Evolutionary conservation across 2,888 invertebrate species (phyloP).

Genomic region (Athrips mouffetella): DNA sequence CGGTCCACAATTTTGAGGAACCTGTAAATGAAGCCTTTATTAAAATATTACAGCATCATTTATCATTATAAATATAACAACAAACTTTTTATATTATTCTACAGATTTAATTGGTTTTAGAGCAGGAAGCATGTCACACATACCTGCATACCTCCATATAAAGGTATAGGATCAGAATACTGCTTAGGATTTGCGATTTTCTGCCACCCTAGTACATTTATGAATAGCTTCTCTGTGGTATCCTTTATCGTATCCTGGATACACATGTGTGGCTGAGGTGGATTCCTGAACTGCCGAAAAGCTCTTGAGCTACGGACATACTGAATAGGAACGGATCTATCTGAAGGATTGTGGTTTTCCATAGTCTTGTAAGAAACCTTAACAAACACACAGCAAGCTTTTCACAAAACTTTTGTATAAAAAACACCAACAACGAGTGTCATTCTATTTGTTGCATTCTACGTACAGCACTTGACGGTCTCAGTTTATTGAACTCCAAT

Average conservation of each 20-base stretch:
- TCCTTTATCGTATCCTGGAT: slow-evolving; percentile 81
- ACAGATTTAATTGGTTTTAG: slow-evolving; percentile 4
- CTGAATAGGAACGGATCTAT: slow-evolving; percentile 71
- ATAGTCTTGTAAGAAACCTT: slow-evolving; percentile 43
- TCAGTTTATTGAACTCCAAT: slow-evolving; percentile 67
- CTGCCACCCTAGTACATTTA: slow-evolving; percentile 86
- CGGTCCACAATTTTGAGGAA: slow-evolving; percentile 79
- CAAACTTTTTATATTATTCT: too few species aligned
- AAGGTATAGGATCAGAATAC: slow-evolving; percentile 81
- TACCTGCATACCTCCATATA: slow-evolving; percentile 86
- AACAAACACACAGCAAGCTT: slow-evolving; percentile 28
- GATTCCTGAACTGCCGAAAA: slow-evolving; percentile 84
- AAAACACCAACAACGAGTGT: slow-evolving; percentile 51
- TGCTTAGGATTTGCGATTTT: slow-evolving; percentile 83
- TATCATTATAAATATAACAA: not conserved
- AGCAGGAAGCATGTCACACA: slow-evolving; percentile 23
- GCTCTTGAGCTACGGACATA: slow-evolving; percentile 79
- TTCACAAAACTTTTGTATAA: slow-evolving; percentile 47
- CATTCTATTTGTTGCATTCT: slow-evolving; percentile 41
- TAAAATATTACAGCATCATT: not conserved
- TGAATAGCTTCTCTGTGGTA: slow-evolving; percentile 77
- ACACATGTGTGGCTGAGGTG: slow-evolving; percentile 88
- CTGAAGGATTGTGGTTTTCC: slow-evolving; percentile 65
- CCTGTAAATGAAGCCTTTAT: slow-evolving; percentile 43
- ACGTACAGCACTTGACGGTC: too few species aligned